These are phyloP conservation scores for Odontamblyopus rebecca DNA, from an alignment of 2,797 vertebrate species.

Conservation along the genomic window DNA sequence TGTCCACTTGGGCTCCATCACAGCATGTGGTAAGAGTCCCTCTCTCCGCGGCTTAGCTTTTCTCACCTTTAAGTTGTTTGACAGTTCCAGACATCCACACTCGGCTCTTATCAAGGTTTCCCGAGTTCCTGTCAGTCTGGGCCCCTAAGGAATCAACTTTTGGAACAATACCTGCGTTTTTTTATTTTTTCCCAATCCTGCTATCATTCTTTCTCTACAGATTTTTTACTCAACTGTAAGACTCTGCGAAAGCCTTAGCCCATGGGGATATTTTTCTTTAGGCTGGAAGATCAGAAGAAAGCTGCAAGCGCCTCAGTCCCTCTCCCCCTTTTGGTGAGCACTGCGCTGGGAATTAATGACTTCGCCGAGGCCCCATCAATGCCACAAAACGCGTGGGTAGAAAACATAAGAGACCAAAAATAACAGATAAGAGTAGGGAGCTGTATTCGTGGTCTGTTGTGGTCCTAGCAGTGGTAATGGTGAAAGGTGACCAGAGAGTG, in stretches of 20 bases:
- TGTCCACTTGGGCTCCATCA: conserved; percentile 11
- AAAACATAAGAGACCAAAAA: conserved; percentile 56
- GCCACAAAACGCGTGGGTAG: conserved; percentile 51
- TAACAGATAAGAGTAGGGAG: conserved; percentile 51
- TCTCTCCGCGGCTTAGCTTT: conserved; percentile 23
- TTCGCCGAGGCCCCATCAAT: conserved; percentile 68
- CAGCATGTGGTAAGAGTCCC: conserved; percentile 13
- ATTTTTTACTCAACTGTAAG: conserved; percentile 20
- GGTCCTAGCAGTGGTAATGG: conserved; percentile 37
- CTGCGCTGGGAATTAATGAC: conserved; percentile 70
- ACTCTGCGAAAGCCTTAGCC: conserved; percentile 46
- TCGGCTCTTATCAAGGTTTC: conserved; percentile 52
- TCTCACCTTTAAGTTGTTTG: conserved; percentile 35
- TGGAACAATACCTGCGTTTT: conserved; percentile 64
- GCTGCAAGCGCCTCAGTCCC: conserved; percentile 66
- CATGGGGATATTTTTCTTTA: conserved; percentile 69
- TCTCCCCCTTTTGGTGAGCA: conserved; percentile 58
- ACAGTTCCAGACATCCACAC: conserved; percentile 45
- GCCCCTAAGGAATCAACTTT: conserved; percentile 45
- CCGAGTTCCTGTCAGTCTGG: conserved; percentile 47
- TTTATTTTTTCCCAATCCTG: conserved; percentile 44
- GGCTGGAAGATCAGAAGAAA: conserved; percentile 70
- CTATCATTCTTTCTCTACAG: conserved; percentile 32
- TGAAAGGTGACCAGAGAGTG: conserved; percentile 59
- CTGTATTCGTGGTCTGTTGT: conserved; percentile 41